Percentiles rank a stretch among this genome's conserved stretches.
Evolutionary conservation across 1,140 invertebrate species (phyloP).

Genomic region (Papilio glaucus): DNA sequence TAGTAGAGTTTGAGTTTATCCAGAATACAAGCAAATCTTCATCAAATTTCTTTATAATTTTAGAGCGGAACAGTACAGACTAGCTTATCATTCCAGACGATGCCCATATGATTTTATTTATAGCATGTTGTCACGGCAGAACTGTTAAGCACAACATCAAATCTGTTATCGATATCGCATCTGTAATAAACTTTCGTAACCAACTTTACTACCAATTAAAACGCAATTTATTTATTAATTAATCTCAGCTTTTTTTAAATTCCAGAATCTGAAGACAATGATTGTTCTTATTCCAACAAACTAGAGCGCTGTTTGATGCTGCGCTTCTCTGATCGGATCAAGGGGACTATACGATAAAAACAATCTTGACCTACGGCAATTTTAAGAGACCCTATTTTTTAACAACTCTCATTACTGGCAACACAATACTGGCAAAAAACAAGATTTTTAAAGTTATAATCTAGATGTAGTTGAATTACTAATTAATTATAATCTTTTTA

Average conservation of each 20-base stretch:
- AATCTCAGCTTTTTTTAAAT: slow-evolving; percentile 32
- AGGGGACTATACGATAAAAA: slow-evolving; percentile 38
- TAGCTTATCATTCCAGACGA: too few relatives aligned
- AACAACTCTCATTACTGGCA: not conserved
- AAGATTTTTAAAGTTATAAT: not conserved
- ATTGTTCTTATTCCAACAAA: slow-evolving; percentile 75
- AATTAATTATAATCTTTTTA: too few relatives aligned
- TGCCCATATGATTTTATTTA: too few relatives aligned
- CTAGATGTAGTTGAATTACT: not conserved
- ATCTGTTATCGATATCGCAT: too few relatives aligned
- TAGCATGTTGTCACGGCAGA: too few relatives aligned
- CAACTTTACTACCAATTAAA: not conserved
- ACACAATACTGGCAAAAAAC: not conserved
- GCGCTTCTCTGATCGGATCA: slow-evolving; percentile 56
- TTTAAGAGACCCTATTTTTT: not conserved
- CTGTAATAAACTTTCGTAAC: too few relatives aligned
- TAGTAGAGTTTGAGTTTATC: too few relatives aligned
- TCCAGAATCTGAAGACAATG: slow-evolving; percentile 73
- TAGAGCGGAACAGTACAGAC: too few relatives aligned
- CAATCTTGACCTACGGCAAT: slow-evolving; percentile 20
- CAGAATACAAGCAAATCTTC: too few relatives aligned
- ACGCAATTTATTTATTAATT: too few relatives aligned
- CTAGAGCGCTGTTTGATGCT: slow-evolving; percentile 73
- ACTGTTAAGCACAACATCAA: too few relatives aligned
- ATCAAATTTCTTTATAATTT: too few relatives aligned